phyloP scores from a whole-genome alignment of 2,113 vertebrate species.

The Osmerus mordax region DNA sequence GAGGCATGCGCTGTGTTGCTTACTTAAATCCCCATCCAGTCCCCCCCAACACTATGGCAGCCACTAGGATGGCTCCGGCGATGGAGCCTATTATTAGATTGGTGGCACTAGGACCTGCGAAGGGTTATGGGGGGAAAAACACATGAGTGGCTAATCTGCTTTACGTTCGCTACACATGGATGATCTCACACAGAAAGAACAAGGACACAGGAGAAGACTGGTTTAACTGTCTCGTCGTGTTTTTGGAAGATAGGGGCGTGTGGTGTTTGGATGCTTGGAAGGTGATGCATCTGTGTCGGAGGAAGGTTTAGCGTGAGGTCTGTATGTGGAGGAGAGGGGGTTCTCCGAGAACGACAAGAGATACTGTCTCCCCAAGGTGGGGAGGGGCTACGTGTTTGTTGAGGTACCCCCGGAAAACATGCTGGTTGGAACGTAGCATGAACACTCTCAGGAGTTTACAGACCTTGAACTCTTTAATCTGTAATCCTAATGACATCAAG shows the following conservation, averaged over 20 bases:
- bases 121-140: slow-evolving; percentile 92
- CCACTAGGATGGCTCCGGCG: slow-evolving; percentile 99
- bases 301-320: too few species aligned
- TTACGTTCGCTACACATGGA: slow-evolving; percentile 57
- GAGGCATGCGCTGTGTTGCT: slow-evolving; percentile 94
- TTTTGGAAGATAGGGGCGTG: slow-evolving; percentile 23
- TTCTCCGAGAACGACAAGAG: too few species aligned
- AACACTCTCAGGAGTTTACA: neutral
- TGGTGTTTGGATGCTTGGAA: too few species aligned
- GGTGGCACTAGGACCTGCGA: slow-evolving; percentile 99
- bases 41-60: slow-evolving; percentile 99
- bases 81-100: slow-evolving; percentile 99
- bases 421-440: neutral
- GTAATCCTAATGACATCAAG: neutral
- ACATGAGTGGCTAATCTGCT: slow-evolving; percentile 79
- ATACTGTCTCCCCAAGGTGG: too few species aligned
- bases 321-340: too few species aligned
- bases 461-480: neutral
- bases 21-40: slow-evolving; percentile 99
- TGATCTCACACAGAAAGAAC: slow-evolving; percentile 63
- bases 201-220: slow-evolving; percentile 62
- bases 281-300: too few species aligned
- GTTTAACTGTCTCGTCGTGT: slow-evolving; percentile 51
- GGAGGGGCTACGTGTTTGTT: too few species aligned
- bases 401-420: too few species aligned